phyloP scores from a whole-genome alignment of 2,113 vertebrate species.

The Okapia johnstoni region DNA sequence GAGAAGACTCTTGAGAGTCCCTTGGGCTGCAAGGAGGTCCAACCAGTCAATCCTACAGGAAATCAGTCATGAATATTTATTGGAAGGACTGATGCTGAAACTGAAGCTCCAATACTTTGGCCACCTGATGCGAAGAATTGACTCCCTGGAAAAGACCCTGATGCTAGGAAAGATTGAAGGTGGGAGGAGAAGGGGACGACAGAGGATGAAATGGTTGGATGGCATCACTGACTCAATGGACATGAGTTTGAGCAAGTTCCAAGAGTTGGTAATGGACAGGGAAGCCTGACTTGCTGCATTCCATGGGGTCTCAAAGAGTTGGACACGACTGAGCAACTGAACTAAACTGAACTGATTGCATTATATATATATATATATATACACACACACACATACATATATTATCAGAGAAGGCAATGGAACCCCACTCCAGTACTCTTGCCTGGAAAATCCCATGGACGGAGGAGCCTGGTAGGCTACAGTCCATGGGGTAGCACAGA shows the following conservation, averaged over 20 bases:
- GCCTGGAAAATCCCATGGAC: no score
- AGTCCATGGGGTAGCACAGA: no score
- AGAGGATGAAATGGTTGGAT: neutral
- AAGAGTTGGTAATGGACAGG: neutral
- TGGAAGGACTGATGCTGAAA: neutral
- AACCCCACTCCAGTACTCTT: no score
- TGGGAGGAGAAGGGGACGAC: no score
- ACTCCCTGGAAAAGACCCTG: no score
- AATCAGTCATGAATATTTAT: neutral
- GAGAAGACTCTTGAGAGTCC: neutral
- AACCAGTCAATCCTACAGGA: neutral
- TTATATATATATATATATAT: neutral
- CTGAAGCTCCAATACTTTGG: neutral
- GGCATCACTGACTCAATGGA: neutral
- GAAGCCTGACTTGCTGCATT: neutral
- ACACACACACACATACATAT: no score
- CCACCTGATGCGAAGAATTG: neutral
- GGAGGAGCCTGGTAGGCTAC: no score
- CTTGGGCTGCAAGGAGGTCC: neutral
- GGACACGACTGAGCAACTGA: neutral
- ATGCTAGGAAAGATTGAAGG: no score
- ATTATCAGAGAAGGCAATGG: no score
- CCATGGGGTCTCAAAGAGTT: accelerated
- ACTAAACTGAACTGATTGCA: neutral
- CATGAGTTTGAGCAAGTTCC: neutral